Base-by-base conservation (phyloP, 2,888 invertebrate species). In the Eretmocerus hayati region DNA sequence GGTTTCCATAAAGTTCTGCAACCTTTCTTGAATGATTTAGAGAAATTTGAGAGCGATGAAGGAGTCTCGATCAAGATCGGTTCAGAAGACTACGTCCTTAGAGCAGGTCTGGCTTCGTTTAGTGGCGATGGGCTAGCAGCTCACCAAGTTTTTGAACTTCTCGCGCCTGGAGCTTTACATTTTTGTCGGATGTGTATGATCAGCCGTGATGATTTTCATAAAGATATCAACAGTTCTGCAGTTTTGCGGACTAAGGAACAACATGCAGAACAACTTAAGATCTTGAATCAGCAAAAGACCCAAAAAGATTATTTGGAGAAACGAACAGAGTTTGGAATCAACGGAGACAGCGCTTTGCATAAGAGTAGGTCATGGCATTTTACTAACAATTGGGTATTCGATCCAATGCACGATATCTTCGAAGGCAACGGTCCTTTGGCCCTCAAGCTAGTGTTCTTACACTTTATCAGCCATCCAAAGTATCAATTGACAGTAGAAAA, bases 331-430 rank as follows among this genome's bases (percentile, higher is more conserved):
- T 26, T 30, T n/a, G 44, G 44, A n/a, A 4, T 49, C 3, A 44
- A 23, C 30, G 49, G 22, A 38, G 23, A 49, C 36, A 39, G 40
- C 31, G n/a, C 38, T 23, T 45, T 49, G 21, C 26, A 49, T 38
- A 22, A 16, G 4, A 31, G 16, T 23, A 42, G 20, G 22, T 46
- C 42, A 20, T 49, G 46, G 37, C 46, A 52, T 39, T 45, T 19
- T 16, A 38, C 39, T 19, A 5, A 38, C 11, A 49, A 52, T 23
- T 20, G 4, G 13, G 30, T 22, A 16, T 53, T 41, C 44, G 54
- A 55, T 23, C 36, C 44, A 4, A 50, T 56, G 48, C 53, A 55
- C 22, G 54, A 56, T 30, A 19, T 55, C 20, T 30, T 50, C 16
- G 32, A 41, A 45, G 56, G 53, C 6, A 21, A 55, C 8, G 42